Percentiles rank a stretch among this genome's conserved stretches.
These are phyloP conservation scores for Cherax quadricarinatus DNA, from an alignment of 1,140 invertebrate genomes.

Conservation along the genomic window DNA sequence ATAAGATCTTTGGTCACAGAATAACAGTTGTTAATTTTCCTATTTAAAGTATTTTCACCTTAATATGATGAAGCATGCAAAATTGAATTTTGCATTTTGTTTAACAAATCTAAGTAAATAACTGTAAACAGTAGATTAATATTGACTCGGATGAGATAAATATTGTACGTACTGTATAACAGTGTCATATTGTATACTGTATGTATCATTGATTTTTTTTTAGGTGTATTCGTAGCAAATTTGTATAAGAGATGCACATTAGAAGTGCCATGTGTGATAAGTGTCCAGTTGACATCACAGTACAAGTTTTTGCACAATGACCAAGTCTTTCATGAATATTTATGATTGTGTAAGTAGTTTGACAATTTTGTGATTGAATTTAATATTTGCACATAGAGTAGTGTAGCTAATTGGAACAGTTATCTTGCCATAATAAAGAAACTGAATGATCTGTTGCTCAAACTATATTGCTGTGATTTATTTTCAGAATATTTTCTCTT, in stretches of 20 bases:
- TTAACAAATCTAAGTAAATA: not conserved
- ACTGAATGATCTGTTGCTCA: not conserved
- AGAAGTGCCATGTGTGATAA: slow-evolving; percentile 14
- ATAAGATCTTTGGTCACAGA: too few species aligned
- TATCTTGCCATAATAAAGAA: not conserved
- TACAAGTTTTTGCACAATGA: slow-evolving; percentile 26
- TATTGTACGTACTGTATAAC: too few species aligned
- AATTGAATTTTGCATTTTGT: not conserved
- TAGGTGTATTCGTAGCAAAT: too few species aligned
- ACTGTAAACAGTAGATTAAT: not conserved
- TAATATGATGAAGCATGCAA: too few species aligned
- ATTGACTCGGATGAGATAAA: too few species aligned
- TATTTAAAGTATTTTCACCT: too few species aligned
- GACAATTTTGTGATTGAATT: not conserved
- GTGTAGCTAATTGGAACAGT: not conserved
- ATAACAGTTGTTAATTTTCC: too few species aligned
- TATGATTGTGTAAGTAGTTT: not conserved
- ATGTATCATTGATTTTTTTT: too few species aligned
- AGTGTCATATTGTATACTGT: too few species aligned
- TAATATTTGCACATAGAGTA: not conserved
- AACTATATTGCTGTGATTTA: not conserved
- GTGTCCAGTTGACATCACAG: not conserved
- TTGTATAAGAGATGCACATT: not conserved
- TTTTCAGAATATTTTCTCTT: not conserved
- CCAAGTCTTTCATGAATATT: slow-evolving; percentile 36